Conservation (phyloP, 2,888 invertebrate species). For the Agrenia bidenticulata region DNA sequence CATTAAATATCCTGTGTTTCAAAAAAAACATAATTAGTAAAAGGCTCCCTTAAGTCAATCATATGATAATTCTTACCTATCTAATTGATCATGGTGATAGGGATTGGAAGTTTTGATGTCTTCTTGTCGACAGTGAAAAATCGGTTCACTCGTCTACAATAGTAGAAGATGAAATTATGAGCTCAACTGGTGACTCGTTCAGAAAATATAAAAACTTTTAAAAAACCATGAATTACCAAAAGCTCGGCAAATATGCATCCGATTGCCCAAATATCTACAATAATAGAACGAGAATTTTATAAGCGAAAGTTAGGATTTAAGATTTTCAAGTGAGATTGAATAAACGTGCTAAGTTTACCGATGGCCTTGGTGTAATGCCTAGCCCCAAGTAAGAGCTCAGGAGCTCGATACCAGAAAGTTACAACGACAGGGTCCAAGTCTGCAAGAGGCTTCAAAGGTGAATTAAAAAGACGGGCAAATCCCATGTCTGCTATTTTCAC, state of each 20-base stretch:
- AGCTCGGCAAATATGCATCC: slow-evolving; percentile 73
- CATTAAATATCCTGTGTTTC: slow-evolving; percentile 82
- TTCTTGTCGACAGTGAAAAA: slow-evolving; percentile 98
- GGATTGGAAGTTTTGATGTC: slow-evolving; percentile 99
- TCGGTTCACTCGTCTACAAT: slow-evolving; percentile 98
- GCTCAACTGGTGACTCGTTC: neutral
- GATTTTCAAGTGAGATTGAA: neutral
- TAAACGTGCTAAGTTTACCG: slow-evolving; percentile 60
- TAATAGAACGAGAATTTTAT: slow-evolving; percentile 10
- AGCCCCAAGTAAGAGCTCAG: slow-evolving; percentile 89
- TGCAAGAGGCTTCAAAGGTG: slow-evolving; percentile 93
- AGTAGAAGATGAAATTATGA: slow-evolving; percentile 66
- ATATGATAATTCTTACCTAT: slow-evolving; percentile 56
- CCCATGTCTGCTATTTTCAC: slow-evolving; percentile 99
- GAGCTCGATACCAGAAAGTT: slow-evolving; percentile 99
- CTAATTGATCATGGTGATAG: slow-evolving; percentile 97
- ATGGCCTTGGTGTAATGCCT: slow-evolving; percentile 98
- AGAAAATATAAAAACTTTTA: neutral
- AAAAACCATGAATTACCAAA: slow-evolving; percentile 17
- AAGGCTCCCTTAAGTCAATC: slow-evolving; percentile 5
- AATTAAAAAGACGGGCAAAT: slow-evolving; percentile 95
- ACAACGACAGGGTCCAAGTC: slow-evolving; percentile 99
- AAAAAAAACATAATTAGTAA: slow-evolving; percentile 20
- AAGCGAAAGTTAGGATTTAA: neutral
- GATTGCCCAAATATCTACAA: slow-evolving; percentile 94